These are phyloP conservation scores for Phallusia fumigata DNA, from an alignment of 23 tunicate genomes.

Conservation along the genomic window DNA sequence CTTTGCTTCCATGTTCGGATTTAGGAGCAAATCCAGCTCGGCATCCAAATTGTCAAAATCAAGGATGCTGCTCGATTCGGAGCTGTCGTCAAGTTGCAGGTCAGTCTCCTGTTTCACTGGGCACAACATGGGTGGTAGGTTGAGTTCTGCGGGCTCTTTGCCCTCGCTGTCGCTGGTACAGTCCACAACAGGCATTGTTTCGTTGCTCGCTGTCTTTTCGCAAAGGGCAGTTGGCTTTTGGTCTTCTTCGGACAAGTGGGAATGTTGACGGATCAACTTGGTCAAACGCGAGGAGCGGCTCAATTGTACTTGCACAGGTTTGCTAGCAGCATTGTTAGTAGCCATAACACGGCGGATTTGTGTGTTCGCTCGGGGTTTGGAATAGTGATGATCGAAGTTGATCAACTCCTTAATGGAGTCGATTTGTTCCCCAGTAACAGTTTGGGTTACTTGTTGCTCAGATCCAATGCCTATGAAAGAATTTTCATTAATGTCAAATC, in stretches of 20 bases:
- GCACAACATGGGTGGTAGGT: constrained; percentile 32
- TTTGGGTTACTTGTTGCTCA: constrained; percentile 24
- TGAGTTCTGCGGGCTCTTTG: neutral
- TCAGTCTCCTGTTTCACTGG: constrained; percentile 13
- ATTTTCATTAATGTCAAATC: neutral
- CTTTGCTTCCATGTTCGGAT: neutral
- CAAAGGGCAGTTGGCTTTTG: constrained; percentile 84
- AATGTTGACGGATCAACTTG: constrained; percentile 53
- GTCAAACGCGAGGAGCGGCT: constrained; percentile 69
- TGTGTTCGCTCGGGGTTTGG: constrained; percentile 40
- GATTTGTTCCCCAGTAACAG: constrained; percentile 35
- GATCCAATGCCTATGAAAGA: constrained; percentile 59
- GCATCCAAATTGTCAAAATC: constrained; percentile 44
- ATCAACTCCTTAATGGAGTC: constrained; percentile 53
- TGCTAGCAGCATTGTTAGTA: neutral
- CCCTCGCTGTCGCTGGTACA: constrained; percentile 5
- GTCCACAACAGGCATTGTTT: constrained; percentile 17
- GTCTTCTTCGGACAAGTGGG: constrained; percentile 23
- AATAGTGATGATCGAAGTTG: constrained; percentile 66
- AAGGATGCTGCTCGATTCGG: constrained; percentile 5
- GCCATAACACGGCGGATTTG: neutral
- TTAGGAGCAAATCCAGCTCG: constrained; percentile 43
- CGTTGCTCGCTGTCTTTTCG: constrained; percentile 33
- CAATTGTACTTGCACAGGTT: constrained; percentile 46
- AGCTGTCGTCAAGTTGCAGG: neutral